Percentiles rank a stretch among this genome's conserved stretches.
These are phyloP conservation scores for Psittacula cyanocephala DNA, from an alignment of 2,113 vertebrate genomes.

Conservation along the genomic window DNA sequence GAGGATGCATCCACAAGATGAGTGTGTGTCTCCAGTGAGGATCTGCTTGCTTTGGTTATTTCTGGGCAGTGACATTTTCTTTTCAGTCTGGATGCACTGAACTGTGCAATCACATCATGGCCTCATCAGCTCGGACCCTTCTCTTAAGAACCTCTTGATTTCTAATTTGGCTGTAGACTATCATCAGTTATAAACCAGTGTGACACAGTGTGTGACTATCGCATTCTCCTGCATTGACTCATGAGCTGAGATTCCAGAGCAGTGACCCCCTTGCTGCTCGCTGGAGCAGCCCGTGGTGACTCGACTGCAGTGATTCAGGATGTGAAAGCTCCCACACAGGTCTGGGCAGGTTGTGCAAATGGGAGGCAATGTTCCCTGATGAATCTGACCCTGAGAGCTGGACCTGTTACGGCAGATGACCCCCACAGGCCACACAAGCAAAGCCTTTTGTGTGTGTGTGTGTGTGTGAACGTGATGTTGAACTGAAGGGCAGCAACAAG, in stretches of 20 bases:
- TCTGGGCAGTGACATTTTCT: background rate
- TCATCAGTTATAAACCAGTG: constrained; percentile 50
- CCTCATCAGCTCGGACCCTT: background rate
- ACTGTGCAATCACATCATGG: background rate
- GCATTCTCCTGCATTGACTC: constrained; percentile 73
- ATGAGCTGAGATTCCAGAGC: constrained; percentile 61
- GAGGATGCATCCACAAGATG: background rate
- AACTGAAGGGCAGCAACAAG: background rate
- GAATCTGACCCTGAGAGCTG: constrained; percentile 64
- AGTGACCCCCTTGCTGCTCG: constrained; percentile 56
- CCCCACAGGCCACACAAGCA: background rate
- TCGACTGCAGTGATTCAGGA: constrained; percentile 43
- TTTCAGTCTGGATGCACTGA: background rate
- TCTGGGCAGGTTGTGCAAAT: constrained; percentile 73
- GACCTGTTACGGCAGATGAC: background rate
- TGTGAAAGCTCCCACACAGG: constrained; percentile 63
- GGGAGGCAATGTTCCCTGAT: constrained; percentile 71
- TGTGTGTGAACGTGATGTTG: rapidly evolving
- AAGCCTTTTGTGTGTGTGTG: background rate
- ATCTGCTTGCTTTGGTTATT: background rate
- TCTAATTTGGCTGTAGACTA: constrained; percentile 34
- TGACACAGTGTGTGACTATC: constrained; percentile 43
- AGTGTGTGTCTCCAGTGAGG: background rate
- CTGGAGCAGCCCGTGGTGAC: constrained; percentile 57
- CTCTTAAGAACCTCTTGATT: background rate